Conservation (phyloP, 2,113 vertebrate genomes). For the Uria lomvia region DNA sequence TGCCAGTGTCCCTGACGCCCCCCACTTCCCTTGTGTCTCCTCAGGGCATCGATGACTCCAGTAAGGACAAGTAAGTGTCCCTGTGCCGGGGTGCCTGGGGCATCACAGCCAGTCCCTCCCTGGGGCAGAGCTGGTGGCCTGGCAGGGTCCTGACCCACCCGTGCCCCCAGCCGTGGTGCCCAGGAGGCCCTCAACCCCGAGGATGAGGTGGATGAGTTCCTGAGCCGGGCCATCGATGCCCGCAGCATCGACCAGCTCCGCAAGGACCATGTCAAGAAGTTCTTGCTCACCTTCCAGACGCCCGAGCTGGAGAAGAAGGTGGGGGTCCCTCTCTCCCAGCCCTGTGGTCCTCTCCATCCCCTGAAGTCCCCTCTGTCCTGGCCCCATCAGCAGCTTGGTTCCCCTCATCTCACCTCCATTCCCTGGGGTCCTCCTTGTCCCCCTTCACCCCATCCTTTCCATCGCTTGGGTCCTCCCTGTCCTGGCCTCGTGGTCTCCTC, state of each 20-base stretch:
- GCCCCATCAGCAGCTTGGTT: background rate
- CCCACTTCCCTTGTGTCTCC: background rate
- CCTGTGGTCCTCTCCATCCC: fast-evolving
- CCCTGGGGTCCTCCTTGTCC: background rate
- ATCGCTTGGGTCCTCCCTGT: background rate
- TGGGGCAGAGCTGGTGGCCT: background rate
- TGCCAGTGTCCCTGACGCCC: background rate
- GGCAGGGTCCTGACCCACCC: background rate
- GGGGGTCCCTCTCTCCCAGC: background rate
- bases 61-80: constrained; percentile 92
- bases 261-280: constrained; percentile 94
- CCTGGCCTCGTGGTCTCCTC: background rate
- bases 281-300: constrained; percentile 94
- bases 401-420: too few species aligned
- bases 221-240: constrained; percentile 92
- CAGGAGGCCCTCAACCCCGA: constrained; percentile 94
- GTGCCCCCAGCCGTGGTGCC: constrained; percentile 78
- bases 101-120: fast-evolving
- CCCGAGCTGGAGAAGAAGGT: constrained; percentile 95
- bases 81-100: background rate
- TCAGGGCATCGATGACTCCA: constrained; percentile 93
- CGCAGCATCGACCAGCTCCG: constrained; percentile 95
- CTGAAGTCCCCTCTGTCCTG: background rate
- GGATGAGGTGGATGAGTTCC: constrained; percentile 94
- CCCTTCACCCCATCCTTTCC: background rate